Evolutionary conservation across 2,888 invertebrate genomes (phyloP).

Genomic region (Seira ritae): DNA sequence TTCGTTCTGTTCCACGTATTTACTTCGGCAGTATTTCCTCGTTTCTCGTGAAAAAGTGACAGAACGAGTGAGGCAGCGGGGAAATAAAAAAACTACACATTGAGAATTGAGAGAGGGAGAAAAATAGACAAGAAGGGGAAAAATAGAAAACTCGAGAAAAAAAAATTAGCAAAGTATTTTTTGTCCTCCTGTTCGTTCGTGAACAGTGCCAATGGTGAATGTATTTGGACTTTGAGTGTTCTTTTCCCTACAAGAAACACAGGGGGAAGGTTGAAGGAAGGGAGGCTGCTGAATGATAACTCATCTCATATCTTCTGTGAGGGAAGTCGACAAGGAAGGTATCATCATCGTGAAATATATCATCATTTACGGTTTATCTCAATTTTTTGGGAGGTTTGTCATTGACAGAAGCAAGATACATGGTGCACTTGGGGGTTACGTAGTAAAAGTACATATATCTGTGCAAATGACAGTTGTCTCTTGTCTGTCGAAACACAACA

Average conservation of each 20-base stretch:
- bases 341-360: constrained; percentile 29
- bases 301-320: too few species aligned
- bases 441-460: not conserved
- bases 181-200: constrained; percentile 5
- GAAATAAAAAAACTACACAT: not conserved
- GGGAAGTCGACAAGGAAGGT: constrained; percentile 25
- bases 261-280: constrained; percentile 13
- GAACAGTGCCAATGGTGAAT: too few species aligned
- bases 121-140: too few species aligned
- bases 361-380: constrained; percentile 37
- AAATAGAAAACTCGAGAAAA: too few species aligned
- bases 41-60: too few species aligned
- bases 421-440: not conserved
- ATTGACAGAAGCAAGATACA: constrained; percentile 7
- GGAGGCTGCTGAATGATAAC: too few species aligned
- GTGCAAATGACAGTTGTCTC: constrained; percentile 22
- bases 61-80: too few species aligned
- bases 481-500: not conserved
- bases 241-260: constrained; percentile 13
- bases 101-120: constrained; percentile 9
- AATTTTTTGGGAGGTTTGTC: constrained; percentile 18
- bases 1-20: not conserved
- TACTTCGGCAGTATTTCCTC: constrained; percentile 8
- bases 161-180: too few species aligned
- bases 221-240: too few species aligned